phyloP scores from a whole-genome alignment of 2,888 invertebrate genomes.

The Pyrochroa serraticornis region DNA sequence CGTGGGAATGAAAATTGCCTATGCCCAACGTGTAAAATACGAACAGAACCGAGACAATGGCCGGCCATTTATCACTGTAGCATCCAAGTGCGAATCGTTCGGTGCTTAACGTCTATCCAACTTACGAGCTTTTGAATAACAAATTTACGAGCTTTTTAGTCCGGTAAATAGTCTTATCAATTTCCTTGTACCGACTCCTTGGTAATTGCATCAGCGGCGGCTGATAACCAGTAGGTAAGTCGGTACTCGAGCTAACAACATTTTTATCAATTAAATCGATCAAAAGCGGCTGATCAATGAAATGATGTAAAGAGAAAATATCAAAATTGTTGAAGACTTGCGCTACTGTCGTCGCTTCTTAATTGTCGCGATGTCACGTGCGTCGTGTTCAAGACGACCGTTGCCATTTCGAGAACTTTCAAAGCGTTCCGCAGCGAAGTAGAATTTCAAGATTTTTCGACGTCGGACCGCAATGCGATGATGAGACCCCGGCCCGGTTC shows the following conservation, averaged over 20 bases:
- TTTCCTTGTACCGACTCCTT: background rate
- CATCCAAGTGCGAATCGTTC: constrained; percentile 9
- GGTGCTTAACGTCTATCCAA: constrained; percentile 5
- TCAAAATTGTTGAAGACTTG: too few relatives aligned
- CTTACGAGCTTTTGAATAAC: constrained; percentile 8
- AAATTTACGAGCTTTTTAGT: constrained; percentile 7
- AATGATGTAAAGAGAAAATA: background rate
- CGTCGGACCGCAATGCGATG: constrained; percentile 18
- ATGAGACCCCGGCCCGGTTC: constrained; percentile 25
- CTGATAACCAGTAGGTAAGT: background rate
- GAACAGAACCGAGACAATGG: constrained; percentile 40
- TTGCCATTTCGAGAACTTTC: constrained; percentile 30
- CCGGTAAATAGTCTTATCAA: constrained; percentile 3
- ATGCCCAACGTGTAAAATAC: constrained; percentile 38
- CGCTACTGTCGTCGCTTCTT: constrained; percentile 1
- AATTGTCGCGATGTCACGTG: constrained; percentile 33
- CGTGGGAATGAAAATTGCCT: constrained; percentile 34
- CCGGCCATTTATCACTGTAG: constrained; percentile 35
- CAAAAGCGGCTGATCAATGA: background rate
- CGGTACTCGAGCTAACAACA: background rate
- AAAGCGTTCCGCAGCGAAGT: constrained; percentile 36
- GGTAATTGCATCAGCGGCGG: background rate
- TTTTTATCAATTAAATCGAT: background rate
- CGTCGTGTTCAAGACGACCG: constrained; percentile 19
- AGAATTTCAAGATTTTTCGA: constrained; percentile 35